These are phyloP conservation scores for Silurus asotus DNA, from an alignment of 2,113 vertebrate species.

Conservation along the genomic window DNA sequence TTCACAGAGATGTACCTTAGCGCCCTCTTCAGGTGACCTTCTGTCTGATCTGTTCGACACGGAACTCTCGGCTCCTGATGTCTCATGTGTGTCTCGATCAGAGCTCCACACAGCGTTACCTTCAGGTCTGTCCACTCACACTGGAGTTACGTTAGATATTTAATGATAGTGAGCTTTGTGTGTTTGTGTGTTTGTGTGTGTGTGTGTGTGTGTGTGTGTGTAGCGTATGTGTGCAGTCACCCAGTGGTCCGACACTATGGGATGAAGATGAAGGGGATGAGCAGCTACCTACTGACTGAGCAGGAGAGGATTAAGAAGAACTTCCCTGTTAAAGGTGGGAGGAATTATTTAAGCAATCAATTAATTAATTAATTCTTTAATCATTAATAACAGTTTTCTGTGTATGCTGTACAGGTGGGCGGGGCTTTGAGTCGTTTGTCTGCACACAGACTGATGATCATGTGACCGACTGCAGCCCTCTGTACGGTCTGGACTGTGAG, in stretches of 20 bases:
- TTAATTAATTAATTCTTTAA: neutral
- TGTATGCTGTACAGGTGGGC: conserved; percentile 67
- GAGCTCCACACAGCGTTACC: neutral
- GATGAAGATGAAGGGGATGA: conserved; percentile 55
- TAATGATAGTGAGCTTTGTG: neutral
- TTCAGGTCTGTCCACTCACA: conserved; percentile 48
- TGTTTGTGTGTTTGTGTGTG: neutral
- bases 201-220: conserved; percentile 15
- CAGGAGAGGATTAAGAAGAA: conserved; percentile 63
- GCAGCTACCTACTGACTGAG: conserved; percentile 62
- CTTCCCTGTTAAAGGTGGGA: conserved; percentile 68
- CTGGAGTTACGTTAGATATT: neutral
- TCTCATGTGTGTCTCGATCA: neutral
- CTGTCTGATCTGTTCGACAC: conserved; percentile 69
- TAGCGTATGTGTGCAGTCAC: conserved; percentile 55
- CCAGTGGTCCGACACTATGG: conserved; percentile 68
- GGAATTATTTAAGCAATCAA: neutral
- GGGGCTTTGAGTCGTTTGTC: conserved; percentile 72
- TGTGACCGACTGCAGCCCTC: conserved; percentile 81
- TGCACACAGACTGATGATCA: conserved; percentile 64
- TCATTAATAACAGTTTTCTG: neutral
- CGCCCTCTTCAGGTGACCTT: conserved; percentile 64
- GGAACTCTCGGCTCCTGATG: conserved; percentile 45
- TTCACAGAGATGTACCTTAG: conserved; percentile 79
- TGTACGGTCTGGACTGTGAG: conserved; percentile 91